Conservation (phyloP, 2,113 vertebrate genomes). For the Notothenia coriiceps region DNA sequence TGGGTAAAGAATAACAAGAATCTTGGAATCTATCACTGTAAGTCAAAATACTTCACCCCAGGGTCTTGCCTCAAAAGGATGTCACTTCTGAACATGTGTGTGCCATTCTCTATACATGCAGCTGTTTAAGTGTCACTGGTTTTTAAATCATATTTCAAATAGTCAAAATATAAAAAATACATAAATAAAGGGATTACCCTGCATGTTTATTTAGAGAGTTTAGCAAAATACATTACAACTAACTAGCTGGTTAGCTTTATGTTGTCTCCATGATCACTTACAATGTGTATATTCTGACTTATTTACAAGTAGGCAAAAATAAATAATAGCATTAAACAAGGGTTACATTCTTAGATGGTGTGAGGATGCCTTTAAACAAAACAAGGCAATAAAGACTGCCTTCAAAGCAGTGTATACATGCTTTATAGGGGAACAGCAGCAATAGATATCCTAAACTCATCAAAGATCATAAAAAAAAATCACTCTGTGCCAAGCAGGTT, state of each 20-base stretch:
- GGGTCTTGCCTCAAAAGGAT: constrained; percentile 9
- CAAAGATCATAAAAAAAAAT: constrained; percentile 23
- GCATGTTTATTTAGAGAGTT: neutral
- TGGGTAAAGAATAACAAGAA: constrained; percentile 5
- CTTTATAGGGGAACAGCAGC: constrained; percentile 30
- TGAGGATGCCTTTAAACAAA: constrained; percentile 22
- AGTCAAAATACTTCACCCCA: neutral
- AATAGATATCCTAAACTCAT: constrained; percentile 25
- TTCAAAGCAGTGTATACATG: constrained; percentile 24
- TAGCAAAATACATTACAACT: neutral
- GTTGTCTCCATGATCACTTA: constrained; percentile 6
- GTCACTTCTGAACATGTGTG: neutral
- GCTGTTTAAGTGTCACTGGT: neutral
- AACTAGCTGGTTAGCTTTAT: neutral
- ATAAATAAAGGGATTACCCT: neutral
- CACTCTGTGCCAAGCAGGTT: constrained; percentile 7
- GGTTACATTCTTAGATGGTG: constrained; percentile 46
- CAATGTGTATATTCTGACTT: neutral
- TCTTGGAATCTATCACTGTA: neutral
- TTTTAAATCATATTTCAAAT: neutral
- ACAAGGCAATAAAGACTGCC: constrained; percentile 28
- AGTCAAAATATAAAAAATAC: constrained; percentile 1
- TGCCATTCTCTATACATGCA: neutral
- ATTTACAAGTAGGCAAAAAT: constrained; percentile 26
- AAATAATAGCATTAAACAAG: constrained; percentile 5